Base-by-base conservation (phyloP, 2,113 vertebrate species). In the Rhegmatorhina hoffmannsi region DNA sequence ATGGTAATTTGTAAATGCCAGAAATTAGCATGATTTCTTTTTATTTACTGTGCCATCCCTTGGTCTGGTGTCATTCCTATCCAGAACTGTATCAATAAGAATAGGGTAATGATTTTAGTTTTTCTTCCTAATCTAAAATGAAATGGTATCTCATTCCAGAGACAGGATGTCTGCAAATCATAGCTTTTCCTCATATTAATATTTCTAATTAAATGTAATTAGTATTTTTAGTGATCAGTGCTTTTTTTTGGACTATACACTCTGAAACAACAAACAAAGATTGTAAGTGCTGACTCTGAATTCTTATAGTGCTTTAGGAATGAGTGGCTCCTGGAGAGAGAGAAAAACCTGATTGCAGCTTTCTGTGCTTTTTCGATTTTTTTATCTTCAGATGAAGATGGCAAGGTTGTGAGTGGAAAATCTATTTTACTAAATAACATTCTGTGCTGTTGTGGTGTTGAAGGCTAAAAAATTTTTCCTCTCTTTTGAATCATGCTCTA, bases 201-300 rank as follows among this genome's bases (percentile, higher is more conserved):
- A 63, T 91, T 95, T 81, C 44, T 94, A 92, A 95, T 95, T 58
- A 97, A 96, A 94, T 93, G 56, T 17, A 81, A 92, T 95, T 88
- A 70, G 94, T 94, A 82, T 86, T 92, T 92, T 80, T 53, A 79
- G 50, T 67, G 58, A 55, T 84, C 33, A 43, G 59, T 33, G 36
- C 70, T 94, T 94, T 67, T 94, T 89, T 92, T 40, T 80, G 5
- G 73, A 15, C 23, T 77, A 53, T 74, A 16, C 52, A 75, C 34
- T 88, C 26, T 34, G 52, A 86, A 73, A 55, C 62, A 86, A 49
- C 33, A 68, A 60, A 74, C 19, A 23, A 23, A 36, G 50, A 34
- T 34, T 66, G 2, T 88, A 81, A 85, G 40, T 83, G 36, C 84
- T 96, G 72, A 46, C 76, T 86, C 20, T 78, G 67, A 91, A 76